These are phyloP conservation scores for Periphyllus acericola DNA, from an alignment of 2,888 invertebrate species.

Conservation along the genomic window DNA sequence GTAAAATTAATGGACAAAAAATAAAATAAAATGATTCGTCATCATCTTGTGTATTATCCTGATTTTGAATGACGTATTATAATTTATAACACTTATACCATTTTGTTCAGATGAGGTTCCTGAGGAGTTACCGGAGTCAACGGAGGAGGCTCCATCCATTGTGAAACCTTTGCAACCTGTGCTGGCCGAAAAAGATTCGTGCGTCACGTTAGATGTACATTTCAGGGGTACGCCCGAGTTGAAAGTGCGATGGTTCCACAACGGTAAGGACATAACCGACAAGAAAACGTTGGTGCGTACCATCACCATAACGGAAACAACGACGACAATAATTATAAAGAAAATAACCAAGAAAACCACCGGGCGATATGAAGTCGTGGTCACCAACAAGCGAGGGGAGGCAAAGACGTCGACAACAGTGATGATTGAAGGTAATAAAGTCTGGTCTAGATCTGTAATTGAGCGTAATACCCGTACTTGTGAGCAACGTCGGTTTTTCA, in stretches of 20 bases:
- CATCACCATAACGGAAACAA: slow-evolving; percentile 73
- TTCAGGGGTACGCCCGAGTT: slow-evolving; percentile 79
- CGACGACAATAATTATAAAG: slow-evolving; percentile 75
- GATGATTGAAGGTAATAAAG: slow-evolving; percentile 74
- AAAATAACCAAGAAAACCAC: slow-evolving; percentile 79
- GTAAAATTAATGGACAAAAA: too few species aligned
- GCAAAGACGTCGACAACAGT: slow-evolving; percentile 85
- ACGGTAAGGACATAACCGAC: slow-evolving; percentile 78
- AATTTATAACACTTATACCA: too few species aligned
- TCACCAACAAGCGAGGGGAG: slow-evolving; percentile 81
- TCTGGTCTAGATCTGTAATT: not conserved
- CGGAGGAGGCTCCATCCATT: slow-evolving; percentile 77
- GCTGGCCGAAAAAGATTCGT: slow-evolving; percentile 76
- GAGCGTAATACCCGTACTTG: not conserved
- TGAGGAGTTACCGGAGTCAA: slow-evolving; percentile 61
- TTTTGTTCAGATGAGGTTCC: slow-evolving; percentile 67
- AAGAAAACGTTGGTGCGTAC: slow-evolving; percentile 65
- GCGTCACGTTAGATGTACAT: slow-evolving; percentile 76
- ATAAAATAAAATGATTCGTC: too few species aligned
- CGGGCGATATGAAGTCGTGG: slow-evolving; percentile 88
- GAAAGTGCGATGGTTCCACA: slow-evolving; percentile 86
- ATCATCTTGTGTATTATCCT: not conserved
- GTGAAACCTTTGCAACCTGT: slow-evolving; percentile 81
- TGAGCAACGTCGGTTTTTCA: too few species aligned
- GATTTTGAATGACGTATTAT: too few species aligned